These are phyloP conservation scores for Acrocephalus arundinaceus DNA, from an alignment of 2,113 vertebrate species.

Conservation along the genomic window DNA sequence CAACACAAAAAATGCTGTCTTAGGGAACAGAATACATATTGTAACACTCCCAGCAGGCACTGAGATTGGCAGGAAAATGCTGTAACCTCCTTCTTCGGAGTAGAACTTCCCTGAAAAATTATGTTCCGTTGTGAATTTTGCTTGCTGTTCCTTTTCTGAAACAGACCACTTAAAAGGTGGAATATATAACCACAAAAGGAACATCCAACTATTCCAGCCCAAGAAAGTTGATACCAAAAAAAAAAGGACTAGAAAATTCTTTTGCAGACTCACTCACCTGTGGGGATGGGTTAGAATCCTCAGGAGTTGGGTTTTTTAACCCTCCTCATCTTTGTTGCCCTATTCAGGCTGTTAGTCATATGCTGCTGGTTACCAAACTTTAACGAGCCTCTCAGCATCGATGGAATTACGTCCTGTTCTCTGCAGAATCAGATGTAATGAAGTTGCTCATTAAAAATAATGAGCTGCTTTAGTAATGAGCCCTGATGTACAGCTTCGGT, in stretches of 20 bases:
- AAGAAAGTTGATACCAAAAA: not conserved
- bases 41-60: not conserved
- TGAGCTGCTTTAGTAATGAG: constrained; percentile 71
- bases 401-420: constrained; percentile 56
- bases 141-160: not conserved
- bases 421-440: constrained; percentile 69
- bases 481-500: constrained; percentile 66
- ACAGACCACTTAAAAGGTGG: not conserved
- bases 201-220: not conserved
- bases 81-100: not conserved
- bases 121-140: not conserved
- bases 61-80: not conserved
- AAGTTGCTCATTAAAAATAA: constrained; percentile 81
- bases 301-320: not conserved
- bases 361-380: constrained; percentile 53
- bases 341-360: not conserved
- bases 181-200: not conserved
- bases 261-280: not conserved
- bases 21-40: not conserved
- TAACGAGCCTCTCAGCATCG: constrained; percentile 54
- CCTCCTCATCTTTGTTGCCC: not conserved
- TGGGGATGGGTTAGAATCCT: not conserved
- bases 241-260: not conserved
- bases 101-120: not conserved
- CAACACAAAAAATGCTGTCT: not conserved